Evolutionary conservation across 2,113 vertebrate genomes (phyloP).

Genomic region (Strigops habroptila): DNA sequence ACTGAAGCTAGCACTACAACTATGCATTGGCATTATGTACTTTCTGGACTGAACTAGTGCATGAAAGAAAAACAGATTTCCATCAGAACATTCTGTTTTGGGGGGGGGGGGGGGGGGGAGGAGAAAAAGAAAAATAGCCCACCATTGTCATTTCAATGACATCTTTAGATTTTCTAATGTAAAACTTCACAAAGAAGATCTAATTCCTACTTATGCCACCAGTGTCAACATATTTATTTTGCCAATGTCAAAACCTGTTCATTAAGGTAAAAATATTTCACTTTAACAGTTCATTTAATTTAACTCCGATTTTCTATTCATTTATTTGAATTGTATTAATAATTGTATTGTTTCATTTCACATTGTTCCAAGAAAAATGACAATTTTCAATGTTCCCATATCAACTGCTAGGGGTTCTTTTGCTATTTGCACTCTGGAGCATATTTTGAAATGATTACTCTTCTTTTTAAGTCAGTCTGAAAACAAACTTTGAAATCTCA

Average conservation of each 20-base stretch:
- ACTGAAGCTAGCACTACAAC: background rate
- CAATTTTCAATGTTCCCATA: background rate
- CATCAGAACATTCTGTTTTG: background rate
- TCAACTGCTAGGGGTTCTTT: background rate
- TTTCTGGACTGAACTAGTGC: background rate
- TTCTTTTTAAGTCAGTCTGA: background rate
- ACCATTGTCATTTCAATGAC: background rate
- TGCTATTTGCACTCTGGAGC: background rate
- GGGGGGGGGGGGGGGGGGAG: fast-evolving
- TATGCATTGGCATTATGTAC: background rate
- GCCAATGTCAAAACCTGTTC: background rate
- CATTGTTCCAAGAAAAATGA: background rate
- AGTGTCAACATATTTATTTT: background rate
- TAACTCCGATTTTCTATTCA: background rate
- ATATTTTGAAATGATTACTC: background rate
- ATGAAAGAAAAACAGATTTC: background rate
- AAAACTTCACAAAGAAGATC: background rate
- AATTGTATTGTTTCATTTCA: background rate
- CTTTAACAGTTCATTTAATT: background rate
- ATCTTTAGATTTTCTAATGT: background rate
- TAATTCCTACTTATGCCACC: background rate
- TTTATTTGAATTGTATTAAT: background rate
- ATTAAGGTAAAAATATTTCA: background rate
- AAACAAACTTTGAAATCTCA: background rate
- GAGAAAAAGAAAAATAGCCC: background rate